These are phyloP conservation scores for Orbicella faveolata DNA, from an alignment of 64 coral and sea anemone genomes.

Conservation along the genomic window DNA sequence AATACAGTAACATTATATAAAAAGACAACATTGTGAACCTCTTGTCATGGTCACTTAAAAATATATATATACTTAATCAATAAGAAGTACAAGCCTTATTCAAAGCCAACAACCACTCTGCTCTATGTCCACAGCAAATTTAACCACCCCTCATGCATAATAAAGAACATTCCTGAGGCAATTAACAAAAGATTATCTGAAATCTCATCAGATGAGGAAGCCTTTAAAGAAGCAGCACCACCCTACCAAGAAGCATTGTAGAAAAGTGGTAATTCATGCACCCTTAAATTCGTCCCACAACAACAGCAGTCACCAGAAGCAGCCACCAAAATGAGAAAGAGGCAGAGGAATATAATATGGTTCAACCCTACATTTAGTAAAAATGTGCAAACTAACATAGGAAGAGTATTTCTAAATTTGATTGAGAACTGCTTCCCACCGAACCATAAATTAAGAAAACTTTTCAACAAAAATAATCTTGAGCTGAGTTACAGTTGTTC, in stretches of 20 bases:
- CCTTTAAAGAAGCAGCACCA: slow-evolving; percentile 11
- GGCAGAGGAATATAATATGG: background rate
- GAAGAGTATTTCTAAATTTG: no score
- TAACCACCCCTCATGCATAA: slow-evolving; percentile 9
- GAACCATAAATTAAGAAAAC: no score
- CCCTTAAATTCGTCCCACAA: background rate
- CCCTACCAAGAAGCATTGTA: slow-evolving; percentile 1
- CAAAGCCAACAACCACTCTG: background rate
- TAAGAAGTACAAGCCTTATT: background rate
- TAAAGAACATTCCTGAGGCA: background rate
- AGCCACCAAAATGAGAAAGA: background rate
- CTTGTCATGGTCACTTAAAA: no score
- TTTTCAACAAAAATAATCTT: no score
- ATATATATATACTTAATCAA: background rate
- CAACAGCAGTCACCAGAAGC: background rate
- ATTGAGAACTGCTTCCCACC: no score
- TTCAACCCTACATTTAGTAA: no score
- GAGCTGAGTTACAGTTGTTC: no score
- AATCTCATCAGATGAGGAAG: slow-evolving; percentile 17
- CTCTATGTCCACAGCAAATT: background rate
- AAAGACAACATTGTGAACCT: no score
- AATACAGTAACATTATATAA: no score
- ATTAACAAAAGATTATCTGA: slow-evolving; percentile 5
- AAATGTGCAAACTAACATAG: no score
- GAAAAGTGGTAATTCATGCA: background rate